Base-by-base conservation (phyloP, 2,797 vertebrate genomes). In the Phyllotis vaccarum region DNA sequence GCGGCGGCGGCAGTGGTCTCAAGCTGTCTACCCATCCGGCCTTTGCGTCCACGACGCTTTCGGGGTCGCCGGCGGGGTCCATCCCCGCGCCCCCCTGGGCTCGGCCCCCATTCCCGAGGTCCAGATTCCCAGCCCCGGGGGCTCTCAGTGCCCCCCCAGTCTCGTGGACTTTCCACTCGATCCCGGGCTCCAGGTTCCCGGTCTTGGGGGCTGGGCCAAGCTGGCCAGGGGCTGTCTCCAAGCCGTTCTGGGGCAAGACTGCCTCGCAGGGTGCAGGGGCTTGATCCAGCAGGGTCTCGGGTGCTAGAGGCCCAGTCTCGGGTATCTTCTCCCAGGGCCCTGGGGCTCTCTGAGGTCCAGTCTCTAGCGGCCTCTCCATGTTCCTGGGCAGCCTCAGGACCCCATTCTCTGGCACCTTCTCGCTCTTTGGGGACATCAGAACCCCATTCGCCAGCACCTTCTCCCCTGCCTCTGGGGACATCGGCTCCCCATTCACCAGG, bases 231-330 rank as follows among this genome's bases (percentile, higher is more conserved):
- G n/a, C 85, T 90, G 98, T 98, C 85, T 97, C 97, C 91, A 97
- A 98, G 93, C 98, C 97, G 94, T 98, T 98, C 83, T 96, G 96
- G 78, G 98, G 98, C 94, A 97, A 98, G 96, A 98, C 98, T 22
- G 97, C 98, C 13, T 98, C 97, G 62, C 98, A 97, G 60, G 98
- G 98, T 6, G 92, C 97, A 40, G 98, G 99, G 96, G 98, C 98
- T 93, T 97, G 98, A 93, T 93, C 95, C 96, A 60, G 93, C 6
- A 2, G 81, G 87, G 75, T 96, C 97, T 97, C 96, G 80, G 75
- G 97, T 95, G 54, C 95, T 95, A 91, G 93, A 49, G 13, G 93
- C 96, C 97, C 96, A 97, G 88, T 97, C 96, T 94, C 96, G 94
- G 88, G 88, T 31, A 0, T 96, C 96, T 96, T 96, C 97, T 96